Percentiles rank a stretch among this genome's conserved stretches.
Evolutionary conservation across 2,797 vertebrate genomes (phyloP).

Genomic region (Dipus sagitta): DNA sequence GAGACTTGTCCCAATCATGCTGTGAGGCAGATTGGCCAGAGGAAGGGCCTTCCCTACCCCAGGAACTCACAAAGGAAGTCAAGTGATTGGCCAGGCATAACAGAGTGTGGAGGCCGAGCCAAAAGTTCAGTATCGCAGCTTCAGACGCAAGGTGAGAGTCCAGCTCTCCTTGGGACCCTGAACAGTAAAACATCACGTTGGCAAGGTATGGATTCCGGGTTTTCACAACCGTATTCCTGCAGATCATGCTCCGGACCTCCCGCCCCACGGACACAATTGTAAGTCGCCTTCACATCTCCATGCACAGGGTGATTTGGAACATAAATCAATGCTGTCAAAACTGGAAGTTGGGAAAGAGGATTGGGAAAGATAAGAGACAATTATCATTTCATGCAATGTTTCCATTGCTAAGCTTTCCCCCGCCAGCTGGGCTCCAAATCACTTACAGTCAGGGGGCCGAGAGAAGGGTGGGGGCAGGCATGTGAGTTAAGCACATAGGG

Average conservation of each 20-base stretch:
- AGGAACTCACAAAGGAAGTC: conserved; percentile 58
- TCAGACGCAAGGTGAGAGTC: neutral
- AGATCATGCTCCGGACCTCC: conserved; percentile 47
- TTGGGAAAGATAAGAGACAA: conserved; percentile 49
- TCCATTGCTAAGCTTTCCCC: conserved; percentile 27
- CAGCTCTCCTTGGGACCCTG: conserved; percentile 58
- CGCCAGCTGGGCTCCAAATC: neutral
- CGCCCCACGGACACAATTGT: neutral
- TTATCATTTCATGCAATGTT: conserved; percentile 21
- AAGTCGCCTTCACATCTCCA: conserved; percentile 52
- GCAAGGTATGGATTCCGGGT: conserved; percentile 50
- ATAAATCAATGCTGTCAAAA: conserved; percentile 65
- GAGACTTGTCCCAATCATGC: conserved; percentile 28
- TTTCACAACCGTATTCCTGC: conserved; percentile 59
- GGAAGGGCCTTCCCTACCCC: neutral
- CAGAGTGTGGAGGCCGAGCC: conserved; percentile 16
- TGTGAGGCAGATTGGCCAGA: neutral
- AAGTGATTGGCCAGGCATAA: conserved; percentile 49
- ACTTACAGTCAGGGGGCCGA: neutral
- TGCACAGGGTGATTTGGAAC: conserved; percentile 65
- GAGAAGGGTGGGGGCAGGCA: neutral
- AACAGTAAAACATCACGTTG: conserved; percentile 44
- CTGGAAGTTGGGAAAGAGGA: conserved; percentile 48
- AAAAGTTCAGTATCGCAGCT: conserved; percentile 44
- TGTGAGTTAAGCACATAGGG: conserved; percentile 36